Evolutionary conservation across 2,113 vertebrate genomes (phyloP).

Genomic region (Stegostoma tigrinum): DNA sequence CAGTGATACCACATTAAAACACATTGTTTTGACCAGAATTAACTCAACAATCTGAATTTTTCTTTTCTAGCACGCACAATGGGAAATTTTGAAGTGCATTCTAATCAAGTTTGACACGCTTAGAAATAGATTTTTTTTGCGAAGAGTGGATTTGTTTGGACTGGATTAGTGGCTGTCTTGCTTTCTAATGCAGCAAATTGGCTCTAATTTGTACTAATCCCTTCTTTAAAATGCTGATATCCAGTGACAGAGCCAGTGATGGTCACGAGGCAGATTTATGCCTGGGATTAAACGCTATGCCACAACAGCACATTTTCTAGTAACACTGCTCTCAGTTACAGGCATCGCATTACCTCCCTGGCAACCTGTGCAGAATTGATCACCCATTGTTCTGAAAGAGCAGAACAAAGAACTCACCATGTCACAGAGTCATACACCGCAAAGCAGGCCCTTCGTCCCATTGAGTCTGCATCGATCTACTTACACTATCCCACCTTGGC

Average conservation of each 20-base stretch:
- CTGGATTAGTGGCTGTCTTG: slow-evolving; percentile 55
- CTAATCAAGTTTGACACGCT: slow-evolving; percentile 49
- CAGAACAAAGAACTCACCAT: no score
- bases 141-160: slow-evolving; percentile 51
- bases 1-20: neutral
- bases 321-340: neutral
- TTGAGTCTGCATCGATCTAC: no score
- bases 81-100: slow-evolving; percentile 40
- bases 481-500: no score
- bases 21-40: neutral
- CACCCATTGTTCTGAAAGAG: neutral
- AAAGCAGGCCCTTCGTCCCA: no score
- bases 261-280: slow-evolving; percentile 50
- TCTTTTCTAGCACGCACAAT: neutral
- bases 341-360: neutral
- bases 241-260: slow-evolving; percentile 33
- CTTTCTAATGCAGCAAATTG: slow-evolving; percentile 42
- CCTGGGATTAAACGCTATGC: slow-evolving; percentile 38
- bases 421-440: no score
- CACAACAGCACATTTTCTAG: neutral
- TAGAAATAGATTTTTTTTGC: slow-evolving; percentile 20
- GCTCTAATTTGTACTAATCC: slow-evolving; percentile 56
- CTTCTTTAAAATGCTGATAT: slow-evolving; percentile 39
- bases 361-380: neutral
- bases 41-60: neutral